Base-by-base conservation (phyloP, 2,888 invertebrate species). In the Coleophora deauratella region DNA sequence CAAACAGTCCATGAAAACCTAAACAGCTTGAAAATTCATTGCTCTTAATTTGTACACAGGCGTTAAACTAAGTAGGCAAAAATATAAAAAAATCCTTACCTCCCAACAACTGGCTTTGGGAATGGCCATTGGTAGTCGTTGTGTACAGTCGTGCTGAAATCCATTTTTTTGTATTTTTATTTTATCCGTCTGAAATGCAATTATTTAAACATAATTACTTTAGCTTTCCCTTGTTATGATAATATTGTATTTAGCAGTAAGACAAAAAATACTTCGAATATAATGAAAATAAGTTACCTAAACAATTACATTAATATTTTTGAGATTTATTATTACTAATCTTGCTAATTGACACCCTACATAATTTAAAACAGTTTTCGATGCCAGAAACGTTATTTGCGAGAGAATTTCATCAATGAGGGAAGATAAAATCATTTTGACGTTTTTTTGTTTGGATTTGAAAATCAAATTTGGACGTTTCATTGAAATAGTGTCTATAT, bases 101-200 rank as follows among this genome's bases (percentile, higher is more conserved):
- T 89, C 45, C 86, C 80, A 34, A 86, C 64, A 3, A 89, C 54
- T 0, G 88, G 88, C 50, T 88, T 88, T 27, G 87, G 73, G 61
- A 87, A 88, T 0, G 90, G 90, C 90, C 90, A 90, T 56, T 76
- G 79, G 54, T 73, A 90, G 49, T 89, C 89, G 44, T 66, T 76
- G 45, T 78, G 79, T 38, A 70, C 74, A 27, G 73, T 76, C 6
- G 88, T 85, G 45, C 66, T 62, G 52, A 89, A 89, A 59, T 85
- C 31, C 31, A 31, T 31, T 31, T 31, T 31, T 2, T 42, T 9
- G 13, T 13, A 7, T 9, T 4, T 31, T 31, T 31, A 4, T 31
- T 33, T 36, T 38, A 44, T 41, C 14, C 21, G 21, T 44, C 37
- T 32, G 38, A 41, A 45, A 37, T 33, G n/a, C n/a, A 33, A 9